phyloP scores from a whole-genome alignment of 2,113 vertebrate species.

The zebrafish (Danio rerio) region DNA sequence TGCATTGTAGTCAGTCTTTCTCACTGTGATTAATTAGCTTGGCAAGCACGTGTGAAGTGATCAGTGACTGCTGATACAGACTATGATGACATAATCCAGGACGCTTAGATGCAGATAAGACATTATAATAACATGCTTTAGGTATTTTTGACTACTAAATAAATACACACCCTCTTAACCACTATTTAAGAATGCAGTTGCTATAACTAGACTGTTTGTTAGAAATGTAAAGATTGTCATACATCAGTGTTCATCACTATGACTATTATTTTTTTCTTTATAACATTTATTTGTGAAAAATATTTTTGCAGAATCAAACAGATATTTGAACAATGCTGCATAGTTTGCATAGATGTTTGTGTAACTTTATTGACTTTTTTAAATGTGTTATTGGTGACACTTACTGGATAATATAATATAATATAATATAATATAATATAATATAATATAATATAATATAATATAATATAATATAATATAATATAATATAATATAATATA shows the following conservation, averaged over 20 bases:
- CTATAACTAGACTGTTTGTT: neutral
- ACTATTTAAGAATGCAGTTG: constrained; percentile 9
- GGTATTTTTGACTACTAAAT: neutral
- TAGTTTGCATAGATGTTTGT: too few relatives aligned
- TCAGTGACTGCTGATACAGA: constrained; percentile 14
- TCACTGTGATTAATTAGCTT: constrained; percentile 48
- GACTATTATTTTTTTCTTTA: neutral
- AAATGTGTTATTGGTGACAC: too few relatives aligned
- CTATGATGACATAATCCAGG: constrained; percentile 37
- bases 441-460: too few relatives aligned
- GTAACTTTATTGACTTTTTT: too few relatives aligned
- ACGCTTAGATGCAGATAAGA: constrained; percentile 63
- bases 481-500: too few relatives aligned
- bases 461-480: too few relatives aligned
- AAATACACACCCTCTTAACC: constrained; percentile 55
- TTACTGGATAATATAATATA: too few relatives aligned
- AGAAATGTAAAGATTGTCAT: neutral
- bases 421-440: too few relatives aligned
- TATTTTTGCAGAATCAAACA: too few relatives aligned
- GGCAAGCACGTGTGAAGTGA: constrained; percentile 43
- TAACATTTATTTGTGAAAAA: too few relatives aligned
- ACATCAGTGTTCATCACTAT: neutral
- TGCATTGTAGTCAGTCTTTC: constrained; percentile 37
- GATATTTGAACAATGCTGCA: neutral
- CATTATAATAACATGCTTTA: neutral